Evolutionary conservation across 1,140 invertebrate species (phyloP).

Genomic region (Aethina tumida): DNA sequence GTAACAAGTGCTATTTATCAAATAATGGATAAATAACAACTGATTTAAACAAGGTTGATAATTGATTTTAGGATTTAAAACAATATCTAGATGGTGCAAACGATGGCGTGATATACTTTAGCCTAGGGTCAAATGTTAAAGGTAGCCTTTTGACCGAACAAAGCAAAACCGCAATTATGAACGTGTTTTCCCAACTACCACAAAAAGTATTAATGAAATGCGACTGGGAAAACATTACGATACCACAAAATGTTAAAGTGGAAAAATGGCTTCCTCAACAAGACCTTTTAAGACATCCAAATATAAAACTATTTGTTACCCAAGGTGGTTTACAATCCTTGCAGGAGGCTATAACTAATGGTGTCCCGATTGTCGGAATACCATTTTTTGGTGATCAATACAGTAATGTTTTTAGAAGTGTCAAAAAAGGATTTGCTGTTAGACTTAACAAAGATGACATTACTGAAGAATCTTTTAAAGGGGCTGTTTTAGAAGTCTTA

Average conservation of each 20-base stretch:
- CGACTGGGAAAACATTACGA: slow-evolving; percentile 36
- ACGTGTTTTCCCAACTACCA: slow-evolving; percentile 37
- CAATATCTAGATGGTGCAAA: slow-evolving; percentile 44
- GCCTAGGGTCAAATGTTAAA: slow-evolving; percentile 41
- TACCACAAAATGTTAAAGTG: slow-evolving; percentile 40
- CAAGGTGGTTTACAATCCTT: slow-evolving; percentile 40
- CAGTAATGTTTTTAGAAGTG: too few species aligned
- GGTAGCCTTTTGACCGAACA: slow-evolving; percentile 33
- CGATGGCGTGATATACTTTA: slow-evolving; percentile 50
- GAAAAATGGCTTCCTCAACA: slow-evolving; percentile 49
- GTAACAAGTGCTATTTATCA: too few species aligned
- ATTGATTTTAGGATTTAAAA: slow-evolving; percentile 41
- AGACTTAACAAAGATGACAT: too few species aligned
- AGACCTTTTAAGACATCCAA: slow-evolving; percentile 37
- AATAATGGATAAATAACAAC: too few species aligned
- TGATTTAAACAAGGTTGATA: too few species aligned
- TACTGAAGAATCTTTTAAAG: too few species aligned
- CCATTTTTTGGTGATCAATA: slow-evolving; percentile 30
- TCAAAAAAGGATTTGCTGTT: too few species aligned
- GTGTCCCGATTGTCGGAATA: slow-evolving; percentile 39
- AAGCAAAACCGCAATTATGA: slow-evolving; percentile 33
- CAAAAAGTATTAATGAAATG: slow-evolving; percentile 48
- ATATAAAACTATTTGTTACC: slow-evolving; percentile 35
- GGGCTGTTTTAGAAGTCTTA: too few species aligned
- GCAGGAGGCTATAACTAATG: slow-evolving; percentile 37